Evolutionary conservation across 2,888 invertebrate genomes (phyloP).

Genomic region (Metacarcinus magister): DNA sequence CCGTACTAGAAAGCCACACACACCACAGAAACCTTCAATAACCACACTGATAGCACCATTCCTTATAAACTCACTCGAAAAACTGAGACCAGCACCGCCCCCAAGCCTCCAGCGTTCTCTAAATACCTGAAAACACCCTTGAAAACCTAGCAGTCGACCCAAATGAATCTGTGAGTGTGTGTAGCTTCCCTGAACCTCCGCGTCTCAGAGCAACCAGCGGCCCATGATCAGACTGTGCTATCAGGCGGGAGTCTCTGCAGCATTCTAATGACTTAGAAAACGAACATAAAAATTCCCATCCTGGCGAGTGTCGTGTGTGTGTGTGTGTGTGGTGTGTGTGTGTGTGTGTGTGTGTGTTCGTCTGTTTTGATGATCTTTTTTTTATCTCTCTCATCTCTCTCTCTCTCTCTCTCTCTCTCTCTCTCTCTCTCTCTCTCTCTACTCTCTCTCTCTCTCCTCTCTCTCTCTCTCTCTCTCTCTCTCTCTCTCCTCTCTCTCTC

Average conservation of each 20-base stretch:
- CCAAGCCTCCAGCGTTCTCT: background rate
- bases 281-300: conserved; percentile 63
- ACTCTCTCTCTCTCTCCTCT: no score
- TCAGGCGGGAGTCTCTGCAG: conserved; percentile 39
- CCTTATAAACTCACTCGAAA: background rate
- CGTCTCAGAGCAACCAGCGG: background rate
- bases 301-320: background rate
- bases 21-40: background rate
- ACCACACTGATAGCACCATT: background rate
- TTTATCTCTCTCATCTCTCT: no score
- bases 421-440: no score
- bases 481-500: no score
- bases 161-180: background rate
- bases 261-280: conserved; percentile 59
- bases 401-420: no score
- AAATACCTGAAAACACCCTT: conserved; percentile 7
- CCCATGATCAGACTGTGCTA: conserved; percentile 8
- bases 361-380: background rate
- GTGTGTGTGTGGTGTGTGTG: conserved; percentile 42
- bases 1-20: background rate
- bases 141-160: background rate
- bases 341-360: conserved; percentile 28
- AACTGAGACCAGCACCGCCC: background rate
- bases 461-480: no score
- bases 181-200: background rate